phyloP scores from a whole-genome alignment of 2,797 vertebrate genomes.

The Amazona finschi region DNA sequence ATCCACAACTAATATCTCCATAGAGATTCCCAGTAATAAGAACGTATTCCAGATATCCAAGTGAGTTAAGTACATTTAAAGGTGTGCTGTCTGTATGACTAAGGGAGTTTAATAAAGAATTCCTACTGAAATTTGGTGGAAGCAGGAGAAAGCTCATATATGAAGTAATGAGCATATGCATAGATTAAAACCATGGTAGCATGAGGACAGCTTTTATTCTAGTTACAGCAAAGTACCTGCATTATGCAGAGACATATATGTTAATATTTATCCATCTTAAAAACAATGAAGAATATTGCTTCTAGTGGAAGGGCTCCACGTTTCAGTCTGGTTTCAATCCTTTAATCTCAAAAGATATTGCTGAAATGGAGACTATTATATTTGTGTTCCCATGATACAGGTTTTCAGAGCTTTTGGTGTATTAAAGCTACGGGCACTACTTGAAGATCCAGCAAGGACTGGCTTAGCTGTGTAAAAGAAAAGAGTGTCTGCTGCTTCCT shows the following conservation, averaged over 20 bases:
- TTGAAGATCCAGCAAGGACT: neutral
- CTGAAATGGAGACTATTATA: neutral
- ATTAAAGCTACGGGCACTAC: fast-evolving
- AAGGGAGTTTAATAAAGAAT: neutral
- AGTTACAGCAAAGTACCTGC: neutral
- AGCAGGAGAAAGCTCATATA: neutral
- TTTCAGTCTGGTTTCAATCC: neutral
- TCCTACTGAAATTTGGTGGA: neutral
- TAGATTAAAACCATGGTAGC: neutral
- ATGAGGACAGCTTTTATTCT: neutral
- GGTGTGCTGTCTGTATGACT: neutral
- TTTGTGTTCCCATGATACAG: neutral
- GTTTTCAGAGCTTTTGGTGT: neutral
- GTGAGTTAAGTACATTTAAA: neutral
- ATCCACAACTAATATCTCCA: neutral
- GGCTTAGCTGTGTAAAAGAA: neutral
- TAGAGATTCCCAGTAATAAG: neutral
- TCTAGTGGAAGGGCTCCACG: neutral
- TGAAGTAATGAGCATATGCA: neutral
- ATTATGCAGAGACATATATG: neutral
- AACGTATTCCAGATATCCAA: neutral
- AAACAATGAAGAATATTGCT: neutral
- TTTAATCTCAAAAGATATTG: neutral
- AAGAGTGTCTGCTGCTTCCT: neutral
- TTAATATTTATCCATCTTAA: neutral